These are phyloP conservation scores for Pelosia muscerda DNA, from an alignment of 2,888 invertebrate genomes.

Conservation along the genomic window DNA sequence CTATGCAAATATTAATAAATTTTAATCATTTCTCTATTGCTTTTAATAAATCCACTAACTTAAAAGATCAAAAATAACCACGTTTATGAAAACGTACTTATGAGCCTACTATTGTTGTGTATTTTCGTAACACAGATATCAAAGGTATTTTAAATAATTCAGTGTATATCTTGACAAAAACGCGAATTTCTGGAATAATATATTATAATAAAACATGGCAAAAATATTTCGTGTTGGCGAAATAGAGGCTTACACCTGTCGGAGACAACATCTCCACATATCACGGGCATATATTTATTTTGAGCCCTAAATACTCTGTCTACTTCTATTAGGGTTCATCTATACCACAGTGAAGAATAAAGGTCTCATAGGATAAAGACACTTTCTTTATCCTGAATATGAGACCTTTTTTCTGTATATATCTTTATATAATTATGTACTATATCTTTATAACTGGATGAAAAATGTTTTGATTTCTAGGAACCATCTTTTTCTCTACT, in stretches of 20 bases:
- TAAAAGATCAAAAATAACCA: no score
- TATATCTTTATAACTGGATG: no score
- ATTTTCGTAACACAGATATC: neutral
- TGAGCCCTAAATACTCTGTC: neutral
- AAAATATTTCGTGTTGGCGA: neutral
- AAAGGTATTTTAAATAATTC: neutral
- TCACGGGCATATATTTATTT: slow-evolving; percentile 1
- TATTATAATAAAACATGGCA: neutral
- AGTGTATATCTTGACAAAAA: neutral
- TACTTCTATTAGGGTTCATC: neutral
- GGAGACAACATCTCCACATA: neutral
- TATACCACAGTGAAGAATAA: neutral
- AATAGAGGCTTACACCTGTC: neutral
- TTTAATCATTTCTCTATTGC: neutral
- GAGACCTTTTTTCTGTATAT: no score
- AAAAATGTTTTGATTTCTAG: no score
- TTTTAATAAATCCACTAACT: no score
- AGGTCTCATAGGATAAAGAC: neutral
- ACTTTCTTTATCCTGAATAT: no score
- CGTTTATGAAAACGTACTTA: neutral
- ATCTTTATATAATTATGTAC: no score
- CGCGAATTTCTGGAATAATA: neutral
- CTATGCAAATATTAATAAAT: no score
- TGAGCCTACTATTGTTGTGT: neutral
- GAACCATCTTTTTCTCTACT: no score